Percentiles rank a stretch among this genome's conserved stretches.
These are phyloP conservation scores for Thomomys bottae DNA, from an alignment of 2,113 vertebrate species.

Conservation along the genomic window DNA sequence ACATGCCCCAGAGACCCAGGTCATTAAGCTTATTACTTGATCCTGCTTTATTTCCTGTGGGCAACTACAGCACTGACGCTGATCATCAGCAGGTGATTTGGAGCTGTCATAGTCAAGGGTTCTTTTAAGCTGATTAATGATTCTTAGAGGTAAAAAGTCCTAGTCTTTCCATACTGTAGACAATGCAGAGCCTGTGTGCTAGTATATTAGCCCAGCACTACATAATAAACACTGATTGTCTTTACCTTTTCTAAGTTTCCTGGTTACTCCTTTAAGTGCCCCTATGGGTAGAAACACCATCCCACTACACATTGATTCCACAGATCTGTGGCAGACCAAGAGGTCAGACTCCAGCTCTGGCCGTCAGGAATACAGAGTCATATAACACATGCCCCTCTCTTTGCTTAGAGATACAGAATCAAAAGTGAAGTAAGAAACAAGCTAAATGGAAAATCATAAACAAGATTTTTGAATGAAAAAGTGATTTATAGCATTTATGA, in stretches of 20 bases:
- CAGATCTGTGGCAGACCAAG: neutral
- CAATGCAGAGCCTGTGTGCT: neutral
- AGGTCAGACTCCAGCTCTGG: neutral
- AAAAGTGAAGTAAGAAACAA: neutral
- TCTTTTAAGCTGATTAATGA: conserved; percentile 26
- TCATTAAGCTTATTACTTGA: conserved; percentile 34
- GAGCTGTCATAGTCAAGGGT: neutral
- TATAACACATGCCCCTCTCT: neutral
- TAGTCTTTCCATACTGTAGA: neutral
- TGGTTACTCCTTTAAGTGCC: conserved; percentile 43
- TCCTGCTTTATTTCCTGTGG: conserved; percentile 31
- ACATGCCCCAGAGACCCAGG: neutral
- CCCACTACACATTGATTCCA: neutral
- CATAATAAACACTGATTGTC: neutral
- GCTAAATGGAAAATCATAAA: conserved; percentile 16
- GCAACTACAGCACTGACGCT: neutral
- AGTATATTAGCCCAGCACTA: neutral
- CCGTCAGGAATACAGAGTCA: neutral
- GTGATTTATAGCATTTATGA: conserved; percentile 6
- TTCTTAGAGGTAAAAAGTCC: conserved; percentile 4
- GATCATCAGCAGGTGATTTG: conserved; percentile 3
- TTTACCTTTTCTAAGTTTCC: conserved; percentile 3
- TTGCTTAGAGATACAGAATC: neutral
- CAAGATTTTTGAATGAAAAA: conserved; percentile 11
- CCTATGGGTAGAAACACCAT: neutral